These are phyloP conservation scores for Monochamus saltuarius DNA, from an alignment of 1,140 invertebrate species.

Conservation along the genomic window DNA sequence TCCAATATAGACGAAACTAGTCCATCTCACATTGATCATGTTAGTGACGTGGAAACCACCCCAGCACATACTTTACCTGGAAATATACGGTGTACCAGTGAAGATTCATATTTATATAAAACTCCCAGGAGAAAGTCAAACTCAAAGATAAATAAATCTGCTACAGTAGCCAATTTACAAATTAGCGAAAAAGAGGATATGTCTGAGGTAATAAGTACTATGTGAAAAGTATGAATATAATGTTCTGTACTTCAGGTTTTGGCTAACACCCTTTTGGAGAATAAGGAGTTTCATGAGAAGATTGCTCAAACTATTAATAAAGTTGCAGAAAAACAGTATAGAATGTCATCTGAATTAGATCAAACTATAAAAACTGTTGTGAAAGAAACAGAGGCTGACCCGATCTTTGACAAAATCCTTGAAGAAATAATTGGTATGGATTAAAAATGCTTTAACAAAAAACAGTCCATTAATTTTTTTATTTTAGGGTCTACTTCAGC, in stretches of 20 bases:
- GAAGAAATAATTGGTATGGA: slow-evolving; percentile 34
- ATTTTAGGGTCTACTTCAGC: background rate
- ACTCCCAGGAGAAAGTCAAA: slow-evolving; percentile 5
- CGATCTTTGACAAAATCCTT: slow-evolving; percentile 35
- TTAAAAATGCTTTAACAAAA: slow-evolving; percentile 3
- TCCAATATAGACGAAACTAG: slow-evolving; percentile 9
- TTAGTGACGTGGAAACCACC: slow-evolving; percentile 30
- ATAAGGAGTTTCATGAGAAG: slow-evolving; percentile 37
- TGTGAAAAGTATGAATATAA: slow-evolving; percentile 7
- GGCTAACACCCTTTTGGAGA: slow-evolving; percentile 32
- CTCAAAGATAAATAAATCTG: slow-evolving; percentile 5
- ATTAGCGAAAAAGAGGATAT: slow-evolving; percentile 16
- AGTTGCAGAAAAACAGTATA: slow-evolving; percentile 9
- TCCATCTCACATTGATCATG: slow-evolving; percentile 4
- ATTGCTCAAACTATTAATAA: slow-evolving; percentile 40
- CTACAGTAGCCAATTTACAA: slow-evolving; percentile 11
- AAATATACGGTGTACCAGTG: slow-evolving; percentile 16
- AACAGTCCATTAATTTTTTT: slow-evolving; percentile 5
- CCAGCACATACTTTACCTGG: slow-evolving; percentile 31
- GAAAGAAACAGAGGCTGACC: slow-evolving; percentile 38
- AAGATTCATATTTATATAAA: slow-evolving; percentile 8
- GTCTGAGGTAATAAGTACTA: slow-evolving; percentile 17
- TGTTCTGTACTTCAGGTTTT: slow-evolving; percentile 29
- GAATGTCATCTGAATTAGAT: slow-evolving; percentile 27
- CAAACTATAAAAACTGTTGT: slow-evolving; percentile 35